Base-by-base conservation (phyloP, 1,140 invertebrate species). In the Psix sp. region DNA sequence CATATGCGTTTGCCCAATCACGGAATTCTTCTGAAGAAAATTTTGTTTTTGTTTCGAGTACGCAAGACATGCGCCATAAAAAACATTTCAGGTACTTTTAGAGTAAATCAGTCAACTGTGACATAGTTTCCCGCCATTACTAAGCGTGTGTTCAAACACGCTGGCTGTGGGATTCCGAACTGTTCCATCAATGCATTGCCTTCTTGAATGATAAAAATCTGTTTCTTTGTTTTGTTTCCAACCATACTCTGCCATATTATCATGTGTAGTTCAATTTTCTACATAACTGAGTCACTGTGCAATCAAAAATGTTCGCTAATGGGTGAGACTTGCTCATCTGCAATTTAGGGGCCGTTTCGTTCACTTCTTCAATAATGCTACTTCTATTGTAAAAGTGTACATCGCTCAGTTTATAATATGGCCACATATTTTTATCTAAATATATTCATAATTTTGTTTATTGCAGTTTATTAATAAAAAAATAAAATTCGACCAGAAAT, bases 1-100 rank as follows among this genome's bases (percentile, higher is more conserved):
- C 5, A n/a, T 42, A 10, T n/a, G 29, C 48, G 16, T 65, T 54
- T 46, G 54, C 54, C 60, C 49, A 65, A 17, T 65, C 42, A 35
- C 15, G 9, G n/a, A 7, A 40, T 10, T 17, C 40, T 5, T 13
- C 42, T 14, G 24, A 45, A 2, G 14, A 14, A 2, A 45, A 29
- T 45, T 26, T 29, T 10, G 42, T 45, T 29, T 15, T 13, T 9
- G 9, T 13, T 31, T 29, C 14, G 24, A 45, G 10, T 29, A 31
- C 0, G 16, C 0, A 29, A 45, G 24, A 45, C 42, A 26, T 1
- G 16, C 24, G 0, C 42, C 42, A 15, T 24, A 45, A 15, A 45
- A 45, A 29, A 45, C 11, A 29, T 2, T 45, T 45, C 42, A 21
- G 3, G 3, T 26, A 4, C 14, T 29, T 14, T 21, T 20, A 21